phyloP scores from a whole-genome alignment of 2,113 vertebrate genomes.

The Corythaixoides concolor region DNA sequence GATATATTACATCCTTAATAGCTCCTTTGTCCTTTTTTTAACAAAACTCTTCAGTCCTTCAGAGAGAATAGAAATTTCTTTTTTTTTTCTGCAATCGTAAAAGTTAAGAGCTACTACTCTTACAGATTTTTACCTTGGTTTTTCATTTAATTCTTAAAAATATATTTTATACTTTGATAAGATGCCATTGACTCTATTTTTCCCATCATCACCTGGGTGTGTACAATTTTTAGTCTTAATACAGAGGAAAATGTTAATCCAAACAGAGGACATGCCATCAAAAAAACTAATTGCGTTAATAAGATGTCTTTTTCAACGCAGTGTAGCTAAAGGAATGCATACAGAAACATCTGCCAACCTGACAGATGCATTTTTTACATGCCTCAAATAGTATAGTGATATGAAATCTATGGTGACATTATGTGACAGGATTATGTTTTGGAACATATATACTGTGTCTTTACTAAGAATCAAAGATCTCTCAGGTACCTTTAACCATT shows the following conservation, averaged over 20 bases:
- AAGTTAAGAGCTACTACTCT: background rate
- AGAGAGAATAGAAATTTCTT: background rate
- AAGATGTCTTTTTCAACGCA: background rate
- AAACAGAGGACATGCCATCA: background rate
- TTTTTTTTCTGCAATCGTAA: background rate
- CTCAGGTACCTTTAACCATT: background rate
- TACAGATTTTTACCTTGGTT: background rate
- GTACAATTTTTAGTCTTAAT: background rate
- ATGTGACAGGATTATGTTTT: background rate
- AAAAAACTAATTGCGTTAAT: background rate
- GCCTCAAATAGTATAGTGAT: background rate
- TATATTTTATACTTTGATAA: background rate
- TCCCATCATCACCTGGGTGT: background rate
- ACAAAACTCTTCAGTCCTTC: background rate
- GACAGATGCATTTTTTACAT: background rate
- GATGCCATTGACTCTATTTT: background rate
- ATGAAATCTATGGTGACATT: background rate
- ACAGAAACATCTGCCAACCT: background rate
- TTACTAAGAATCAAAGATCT: background rate
- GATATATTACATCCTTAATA: background rate
- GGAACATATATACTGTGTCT: background rate
- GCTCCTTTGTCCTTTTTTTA: background rate
- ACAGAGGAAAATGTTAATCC: background rate
- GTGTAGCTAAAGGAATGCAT: background rate
- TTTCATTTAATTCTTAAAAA: background rate